Evolutionary conservation across 2,113 vertebrate genomes (phyloP).

Genomic region (Dolichallabes microphthalmus): DNA sequence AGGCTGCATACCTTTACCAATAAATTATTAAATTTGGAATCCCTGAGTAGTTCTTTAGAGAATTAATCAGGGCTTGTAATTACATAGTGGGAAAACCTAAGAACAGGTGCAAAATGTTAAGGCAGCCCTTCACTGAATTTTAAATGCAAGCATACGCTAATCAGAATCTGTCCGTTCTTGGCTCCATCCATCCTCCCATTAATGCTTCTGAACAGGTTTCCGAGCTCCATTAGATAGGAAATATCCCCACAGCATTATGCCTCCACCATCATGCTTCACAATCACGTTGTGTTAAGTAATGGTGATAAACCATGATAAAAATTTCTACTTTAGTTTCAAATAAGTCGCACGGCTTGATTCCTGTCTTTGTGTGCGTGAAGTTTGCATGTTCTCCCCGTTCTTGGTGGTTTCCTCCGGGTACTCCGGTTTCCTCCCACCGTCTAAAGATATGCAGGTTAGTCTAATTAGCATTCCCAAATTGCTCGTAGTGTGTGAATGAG

Average conservation of each 20-base stretch:
- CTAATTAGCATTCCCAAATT: too few relatives aligned
- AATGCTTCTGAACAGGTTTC: not conserved
- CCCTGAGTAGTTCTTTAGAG: not conserved
- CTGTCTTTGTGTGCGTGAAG: too few relatives aligned
- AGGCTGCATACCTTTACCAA: not conserved
- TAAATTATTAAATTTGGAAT: conserved; percentile 24
- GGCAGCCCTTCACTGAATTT: conserved; percentile 12
- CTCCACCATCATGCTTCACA: not conserved
- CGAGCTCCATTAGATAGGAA: not conserved
- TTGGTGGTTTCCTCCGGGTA: too few relatives aligned
- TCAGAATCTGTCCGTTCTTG: not conserved
- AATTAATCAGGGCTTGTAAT: conserved; percentile 4
- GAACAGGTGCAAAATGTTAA: conserved; percentile 1
- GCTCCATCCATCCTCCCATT: not conserved
- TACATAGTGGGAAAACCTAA: not conserved
- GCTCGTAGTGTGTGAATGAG: too few relatives aligned
- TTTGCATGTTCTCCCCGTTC: too few relatives aligned
- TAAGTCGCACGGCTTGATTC: too few relatives aligned
- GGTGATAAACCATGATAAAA: not conserved
- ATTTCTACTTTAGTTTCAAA: not conserved
- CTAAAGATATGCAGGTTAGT: too few relatives aligned
- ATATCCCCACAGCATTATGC: not conserved
- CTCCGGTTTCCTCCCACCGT: too few relatives aligned
- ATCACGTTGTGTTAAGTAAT: not conserved
- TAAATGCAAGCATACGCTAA: not conserved